Base-by-base conservation (phyloP, 2,113 vertebrate species). In the Engystomops pustulosus region DNA sequence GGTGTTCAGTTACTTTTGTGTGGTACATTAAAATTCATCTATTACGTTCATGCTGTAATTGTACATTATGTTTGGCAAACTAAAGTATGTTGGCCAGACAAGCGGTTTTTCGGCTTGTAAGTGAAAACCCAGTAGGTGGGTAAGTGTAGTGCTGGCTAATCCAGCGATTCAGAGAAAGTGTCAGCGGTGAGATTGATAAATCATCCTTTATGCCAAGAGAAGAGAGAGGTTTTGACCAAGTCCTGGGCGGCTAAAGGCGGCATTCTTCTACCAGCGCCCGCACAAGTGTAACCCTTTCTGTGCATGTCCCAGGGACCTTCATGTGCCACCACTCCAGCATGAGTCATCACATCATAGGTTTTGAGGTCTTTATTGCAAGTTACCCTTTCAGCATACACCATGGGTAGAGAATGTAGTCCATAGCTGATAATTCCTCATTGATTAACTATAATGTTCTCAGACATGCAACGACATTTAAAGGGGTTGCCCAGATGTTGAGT, bases 11-110 rank as follows among this genome's bases (percentile, higher is more conserved):
- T 77, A 84, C 58, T 84, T 84, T 68, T 67, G 82, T 77, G 60
- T 77, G 71, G 72, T 77, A 84, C 60, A 77, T 84, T 68, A 77
- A 84, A 84, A 84, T 76, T 62, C 58, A 76, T 84, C 72, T 75
- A 58, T 82, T 82, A 60, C 69, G 69, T 55, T 82, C 69, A 76
- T 84, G 82, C 82, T 84, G 81, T 77, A 84, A 84, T 65, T 77
- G 82, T 68, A 76, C 82, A 77, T 84, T 84, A 65, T 77, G 58
- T 84, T 84, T 84, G 82, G 72, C 82, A 77, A 60, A 67, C 30
- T 74, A 23, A 77, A 77, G 36, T 74, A 74, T 82, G 69, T 82
- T 82, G 72, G 72, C 72, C 82, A 77, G 82, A 84, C 71, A 55
- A 53, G 71, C 38, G 36, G 20, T 84, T 77, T 79, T 58, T 32